These are phyloP conservation scores for Ophion costatus DNA, from an alignment of 2,888 invertebrate genomes.

Conservation along the genomic window DNA sequence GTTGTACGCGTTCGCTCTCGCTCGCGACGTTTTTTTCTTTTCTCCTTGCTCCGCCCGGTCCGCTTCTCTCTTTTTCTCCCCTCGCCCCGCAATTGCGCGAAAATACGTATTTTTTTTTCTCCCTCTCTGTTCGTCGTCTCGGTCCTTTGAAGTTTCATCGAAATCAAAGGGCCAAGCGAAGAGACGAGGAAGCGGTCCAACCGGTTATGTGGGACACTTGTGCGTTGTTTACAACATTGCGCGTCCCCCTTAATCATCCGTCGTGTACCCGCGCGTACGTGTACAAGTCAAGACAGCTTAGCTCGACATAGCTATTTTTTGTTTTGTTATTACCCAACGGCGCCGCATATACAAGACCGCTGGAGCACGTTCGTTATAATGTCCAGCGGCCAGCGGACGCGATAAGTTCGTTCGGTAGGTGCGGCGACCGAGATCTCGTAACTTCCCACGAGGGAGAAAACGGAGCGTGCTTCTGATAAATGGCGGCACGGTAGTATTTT, in stretches of 20 bases:
- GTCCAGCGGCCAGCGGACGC: not conserved
- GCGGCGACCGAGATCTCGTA: slow-evolving; percentile 3
- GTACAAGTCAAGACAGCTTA: not conserved
- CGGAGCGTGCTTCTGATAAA: not conserved
- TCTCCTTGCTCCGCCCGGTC: not conserved
- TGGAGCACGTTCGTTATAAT: slow-evolving; percentile 23
- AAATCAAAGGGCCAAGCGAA: not conserved
- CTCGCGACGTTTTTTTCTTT: not conserved
- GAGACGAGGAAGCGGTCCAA: slow-evolving; percentile 1
- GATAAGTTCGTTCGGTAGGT: slow-evolving; percentile 27
- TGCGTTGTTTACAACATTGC: slow-evolving; percentile 54
- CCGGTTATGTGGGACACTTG: slow-evolving; percentile 39
- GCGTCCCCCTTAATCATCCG: not conserved
- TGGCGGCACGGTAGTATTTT: slow-evolving; percentile 53
- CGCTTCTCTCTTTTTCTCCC: not conserved
- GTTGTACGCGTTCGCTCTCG: not conserved
- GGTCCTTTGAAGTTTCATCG: not conserved
- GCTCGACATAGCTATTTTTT: slow-evolving; percentile 7
- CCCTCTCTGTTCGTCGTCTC: not conserved
- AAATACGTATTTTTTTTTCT: not conserved
- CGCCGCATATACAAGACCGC: not conserved
- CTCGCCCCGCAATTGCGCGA: not conserved
- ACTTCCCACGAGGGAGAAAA: not conserved
- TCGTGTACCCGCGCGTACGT: not conserved
- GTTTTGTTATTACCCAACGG: slow-evolving; percentile 5